Conservation (phyloP, 2,797 vertebrate genomes). For the Vespertilio murinus region DNA sequence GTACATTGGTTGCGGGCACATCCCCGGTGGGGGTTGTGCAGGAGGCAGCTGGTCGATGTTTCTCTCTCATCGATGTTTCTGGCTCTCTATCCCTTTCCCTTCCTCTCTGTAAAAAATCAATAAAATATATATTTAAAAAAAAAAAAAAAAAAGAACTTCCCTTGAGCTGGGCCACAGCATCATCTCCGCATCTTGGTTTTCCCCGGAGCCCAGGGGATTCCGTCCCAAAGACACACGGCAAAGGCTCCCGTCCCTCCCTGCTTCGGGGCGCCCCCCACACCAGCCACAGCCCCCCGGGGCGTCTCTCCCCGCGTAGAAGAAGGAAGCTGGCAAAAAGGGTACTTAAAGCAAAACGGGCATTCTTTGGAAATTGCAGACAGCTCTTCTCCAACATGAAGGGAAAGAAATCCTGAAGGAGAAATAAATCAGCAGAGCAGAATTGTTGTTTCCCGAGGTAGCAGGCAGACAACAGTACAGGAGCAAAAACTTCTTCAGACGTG, state of each 20-base stretch:
- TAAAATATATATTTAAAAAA: too few species aligned
- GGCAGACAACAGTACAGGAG: background rate
- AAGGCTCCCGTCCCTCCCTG: background rate
- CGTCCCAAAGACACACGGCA: background rate
- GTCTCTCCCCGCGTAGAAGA: background rate
- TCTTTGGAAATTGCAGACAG: background rate
- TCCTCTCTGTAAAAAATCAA: too few species aligned
- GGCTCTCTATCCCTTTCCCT: too few species aligned
- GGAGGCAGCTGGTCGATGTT: too few species aligned
- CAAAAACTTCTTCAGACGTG: conserved; percentile 1
- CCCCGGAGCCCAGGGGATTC: background rate
- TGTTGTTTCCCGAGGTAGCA: background rate
- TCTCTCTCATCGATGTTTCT: too few species aligned
- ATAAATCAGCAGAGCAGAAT: conserved; percentile 18
- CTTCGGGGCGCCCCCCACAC: background rate
- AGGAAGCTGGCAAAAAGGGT: background rate
- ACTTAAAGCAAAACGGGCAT: conserved; percentile 41
- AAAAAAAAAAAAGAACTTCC: background rate
- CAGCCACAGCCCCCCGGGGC: background rate
- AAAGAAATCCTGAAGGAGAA: background rate
- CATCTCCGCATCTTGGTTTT: background rate
- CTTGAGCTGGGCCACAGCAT: background rate
- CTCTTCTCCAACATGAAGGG: background rate
- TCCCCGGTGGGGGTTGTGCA: too few species aligned
- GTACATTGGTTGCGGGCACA: too few species aligned